These are phyloP conservation scores for Eriocheir sinensis DNA, from an alignment of 1,140 invertebrate species.

Conservation along the genomic window DNA sequence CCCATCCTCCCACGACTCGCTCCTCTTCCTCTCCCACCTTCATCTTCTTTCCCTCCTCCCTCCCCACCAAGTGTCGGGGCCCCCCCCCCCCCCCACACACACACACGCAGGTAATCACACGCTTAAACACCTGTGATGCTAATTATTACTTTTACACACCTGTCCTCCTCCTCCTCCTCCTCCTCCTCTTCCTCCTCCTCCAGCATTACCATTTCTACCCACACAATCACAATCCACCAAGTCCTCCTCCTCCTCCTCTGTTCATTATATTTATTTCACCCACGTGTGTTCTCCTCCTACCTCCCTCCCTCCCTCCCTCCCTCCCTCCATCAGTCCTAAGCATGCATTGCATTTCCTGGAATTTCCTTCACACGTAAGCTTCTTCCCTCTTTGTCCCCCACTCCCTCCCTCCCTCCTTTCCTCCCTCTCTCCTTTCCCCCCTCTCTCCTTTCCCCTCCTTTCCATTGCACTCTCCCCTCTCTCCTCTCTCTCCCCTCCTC, in stretches of 20 bases:
- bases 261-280: background rate
- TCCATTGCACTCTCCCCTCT: background rate
- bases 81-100: background rate
- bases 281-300: background rate
- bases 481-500: background rate
- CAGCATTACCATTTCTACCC: constrained; percentile 28
- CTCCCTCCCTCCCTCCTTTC: background rate
- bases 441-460: background rate
- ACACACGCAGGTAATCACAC: background rate
- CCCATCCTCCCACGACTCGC: background rate
- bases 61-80: no score
- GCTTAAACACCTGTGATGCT: background rate
- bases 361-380: background rate
- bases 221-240: background rate
- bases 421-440: background rate
- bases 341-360: background rate
- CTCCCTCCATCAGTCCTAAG: background rate
- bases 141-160: background rate
- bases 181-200: background rate
- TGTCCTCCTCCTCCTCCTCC: background rate
- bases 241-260: no score
- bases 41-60: background rate
- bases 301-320: constrained; percentile 11
- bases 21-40: background rate
- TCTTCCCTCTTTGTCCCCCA: background rate